phyloP scores from a whole-genome alignment of 1,140 invertebrate genomes.

The Cyphomyrmex costatus region DNA sequence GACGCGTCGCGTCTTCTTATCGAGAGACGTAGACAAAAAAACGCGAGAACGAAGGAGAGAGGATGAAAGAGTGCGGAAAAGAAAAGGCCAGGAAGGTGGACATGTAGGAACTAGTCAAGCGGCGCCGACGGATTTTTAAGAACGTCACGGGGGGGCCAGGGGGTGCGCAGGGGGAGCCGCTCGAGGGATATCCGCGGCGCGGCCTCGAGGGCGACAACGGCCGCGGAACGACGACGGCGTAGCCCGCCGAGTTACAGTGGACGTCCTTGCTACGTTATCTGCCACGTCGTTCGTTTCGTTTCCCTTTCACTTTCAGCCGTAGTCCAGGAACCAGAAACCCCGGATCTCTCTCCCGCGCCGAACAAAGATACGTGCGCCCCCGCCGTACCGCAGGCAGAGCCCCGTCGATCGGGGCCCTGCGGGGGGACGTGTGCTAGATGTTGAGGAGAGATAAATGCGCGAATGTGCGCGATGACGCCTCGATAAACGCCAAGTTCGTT shows the following conservation, averaged over 20 bases:
- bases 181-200: constrained; percentile 26
- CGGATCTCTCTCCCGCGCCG: constrained; percentile 73
- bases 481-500: constrained; percentile 19
- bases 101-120: not conserved
- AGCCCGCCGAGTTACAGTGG: constrained; percentile 80
- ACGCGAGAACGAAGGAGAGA: not conserved
- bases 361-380: constrained; percentile 77
- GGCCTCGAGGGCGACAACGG: constrained; percentile 80
- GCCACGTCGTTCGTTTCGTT: constrained; percentile 78
- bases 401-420: not conserved
- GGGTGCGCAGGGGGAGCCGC: too few species aligned
- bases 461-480: not conserved
- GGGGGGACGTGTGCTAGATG: constrained; percentile 12
- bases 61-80: constrained; percentile 3
- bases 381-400: not conserved
- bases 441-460: constrained; percentile 21
- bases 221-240: constrained; percentile 65
- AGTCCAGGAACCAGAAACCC: constrained; percentile 84
- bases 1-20: constrained; percentile 30
- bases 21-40: constrained; percentile 18
- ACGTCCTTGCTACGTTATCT: constrained; percentile 87
- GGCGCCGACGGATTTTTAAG: not conserved
- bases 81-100: not conserved
- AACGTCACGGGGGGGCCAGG: not conserved
- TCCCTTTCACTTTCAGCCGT: constrained; percentile 86